Base-by-base conservation (phyloP, 2,113 vertebrate genomes). In the Bucco capensis region DNA sequence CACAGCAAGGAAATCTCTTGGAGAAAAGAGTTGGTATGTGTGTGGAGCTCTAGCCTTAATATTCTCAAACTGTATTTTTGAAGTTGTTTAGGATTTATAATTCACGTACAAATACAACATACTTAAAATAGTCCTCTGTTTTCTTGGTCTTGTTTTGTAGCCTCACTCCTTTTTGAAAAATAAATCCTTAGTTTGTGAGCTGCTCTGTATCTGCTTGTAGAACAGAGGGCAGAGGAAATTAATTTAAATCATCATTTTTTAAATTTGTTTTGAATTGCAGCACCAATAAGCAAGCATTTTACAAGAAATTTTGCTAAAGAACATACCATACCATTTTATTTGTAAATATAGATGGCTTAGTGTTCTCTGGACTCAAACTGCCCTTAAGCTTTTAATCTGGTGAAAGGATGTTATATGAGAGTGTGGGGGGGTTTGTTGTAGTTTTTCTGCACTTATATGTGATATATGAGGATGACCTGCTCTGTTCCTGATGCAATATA, bases 21-120 rank as follows among this genome's bases (percentile, higher is more conserved):
- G 99, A 99, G 95, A 99, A 99, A 94, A 98, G 99, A 99, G 99
- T 99, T 27, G 99, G 99, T 99, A 98, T 24, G 99, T 97, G 42
- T 44, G 54, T 64, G 61, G 67, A 77, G 44, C 46, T 91, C 38
- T 78, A 60, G 47, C 31, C 72, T 75, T 85, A 78, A 40, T 85
- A 18, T 38, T 83, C 65, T 90, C 40, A 83, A 42, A 58, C 19
- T 38, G 11, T 35, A 5, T 46, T n/a, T 40, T 49, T 4, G 21
- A 56, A 42, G 4, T 57, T 70, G 54, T 17, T n/a, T 54, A 51
- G 40, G 44, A 62, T 80, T 80, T 50, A 11, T 31, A 60, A 53
- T 47, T 56, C 0, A 5, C 60, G 6, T 91, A 14, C 50, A 82
- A 73, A 65, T 79, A 30, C 6, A 53, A 3, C 11, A 40, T 28